phyloP scores from a whole-genome alignment of 2,113 vertebrate genomes.

The Chaetodon auriga region DNA sequence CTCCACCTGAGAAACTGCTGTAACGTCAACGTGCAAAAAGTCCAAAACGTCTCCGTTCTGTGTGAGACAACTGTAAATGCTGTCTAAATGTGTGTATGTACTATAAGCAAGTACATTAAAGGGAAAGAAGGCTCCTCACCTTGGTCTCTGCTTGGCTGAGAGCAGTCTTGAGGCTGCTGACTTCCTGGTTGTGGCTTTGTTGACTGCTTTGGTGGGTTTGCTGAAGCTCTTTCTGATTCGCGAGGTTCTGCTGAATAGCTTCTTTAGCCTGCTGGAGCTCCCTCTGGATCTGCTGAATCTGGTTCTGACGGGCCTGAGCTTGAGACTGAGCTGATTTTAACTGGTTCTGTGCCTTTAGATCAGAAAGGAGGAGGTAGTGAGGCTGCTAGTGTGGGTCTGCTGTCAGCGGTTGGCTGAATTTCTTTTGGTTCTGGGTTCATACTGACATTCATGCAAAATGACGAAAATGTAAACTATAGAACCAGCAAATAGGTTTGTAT shows the following conservation, averaged over 20 bases:
- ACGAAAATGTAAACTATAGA: neutral
- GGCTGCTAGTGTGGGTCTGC: neutral
- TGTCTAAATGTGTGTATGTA: neutral
- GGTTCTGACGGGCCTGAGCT: conserved; percentile 72
- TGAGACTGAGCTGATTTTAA: conserved; percentile 68
- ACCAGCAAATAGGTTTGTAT: neutral
- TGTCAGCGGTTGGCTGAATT: neutral
- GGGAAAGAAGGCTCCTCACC: conserved; percentile 58
- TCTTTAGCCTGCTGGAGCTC: conserved; percentile 79
- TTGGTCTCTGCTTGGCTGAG: conserved; percentile 90
- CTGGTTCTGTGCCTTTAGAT: conserved; percentile 71
- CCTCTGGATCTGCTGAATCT: conserved; percentile 72
- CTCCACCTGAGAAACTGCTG: neutral
- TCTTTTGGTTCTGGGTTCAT: neutral
- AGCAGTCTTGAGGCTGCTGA: conserved; percentile 87
- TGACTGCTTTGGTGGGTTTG: conserved; percentile 65
- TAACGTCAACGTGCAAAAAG: neutral
- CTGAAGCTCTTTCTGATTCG: conserved; percentile 74
- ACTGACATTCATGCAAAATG: neutral
- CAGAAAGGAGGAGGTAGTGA: neutral
- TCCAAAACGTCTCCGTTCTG: neutral
- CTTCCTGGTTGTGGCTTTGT: conserved; percentile 84
- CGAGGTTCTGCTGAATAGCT: conserved; percentile 63
- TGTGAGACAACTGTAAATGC: neutral
- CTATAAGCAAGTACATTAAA: neutral